Evolutionary conservation across 2,888 invertebrate species (phyloP).

Genomic region (Aricia artaxerxes): DNA sequence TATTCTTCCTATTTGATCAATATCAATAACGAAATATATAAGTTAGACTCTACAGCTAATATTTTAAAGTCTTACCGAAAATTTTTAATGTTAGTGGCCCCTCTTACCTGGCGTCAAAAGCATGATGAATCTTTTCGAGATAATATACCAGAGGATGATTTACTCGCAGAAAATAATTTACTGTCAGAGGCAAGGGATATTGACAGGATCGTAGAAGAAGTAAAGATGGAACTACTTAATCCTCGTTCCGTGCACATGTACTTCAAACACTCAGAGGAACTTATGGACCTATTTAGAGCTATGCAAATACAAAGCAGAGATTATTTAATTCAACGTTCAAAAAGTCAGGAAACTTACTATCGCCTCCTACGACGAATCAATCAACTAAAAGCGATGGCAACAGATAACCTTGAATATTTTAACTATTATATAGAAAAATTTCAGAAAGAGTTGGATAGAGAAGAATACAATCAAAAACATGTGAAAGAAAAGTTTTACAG

Average conservation of each 20-base stretch:
- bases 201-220: slow-evolving; percentile 65
- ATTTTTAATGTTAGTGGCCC: slow-evolving; percentile 69
- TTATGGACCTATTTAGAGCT: slow-evolving; percentile 66
- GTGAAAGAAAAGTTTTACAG: slow-evolving; percentile 69
- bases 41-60: slow-evolving; percentile 66
- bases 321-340: slow-evolving; percentile 67
- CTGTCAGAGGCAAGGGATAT: slow-evolving; percentile 63
- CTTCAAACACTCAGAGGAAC: slow-evolving; percentile 63
- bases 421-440: slow-evolving; percentile 68
- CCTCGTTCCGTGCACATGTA: slow-evolving; percentile 58
- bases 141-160: slow-evolving; percentile 66
- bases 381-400: slow-evolving; percentile 59
- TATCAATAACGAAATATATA: slow-evolving; percentile 67
- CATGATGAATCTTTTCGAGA: slow-evolving; percentile 62
- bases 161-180: slow-evolving; percentile 67
- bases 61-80: slow-evolving; percentile 67
- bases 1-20: slow-evolving; percentile 61
- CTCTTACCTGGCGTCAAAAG: slow-evolving; percentile 67
- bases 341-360: slow-evolving; percentile 61
- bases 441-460: slow-evolving; percentile 61
- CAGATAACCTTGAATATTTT: slow-evolving; percentile 68
- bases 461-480: slow-evolving; percentile 63
- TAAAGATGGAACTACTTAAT: slow-evolving; percentile 59
- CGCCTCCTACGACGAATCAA: slow-evolving; percentile 60
- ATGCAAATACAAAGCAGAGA: slow-evolving; percentile 76